phyloP scores from a whole-genome alignment of 1,140 invertebrate genomes.

The Dinothrombium tinctorium region DNA sequence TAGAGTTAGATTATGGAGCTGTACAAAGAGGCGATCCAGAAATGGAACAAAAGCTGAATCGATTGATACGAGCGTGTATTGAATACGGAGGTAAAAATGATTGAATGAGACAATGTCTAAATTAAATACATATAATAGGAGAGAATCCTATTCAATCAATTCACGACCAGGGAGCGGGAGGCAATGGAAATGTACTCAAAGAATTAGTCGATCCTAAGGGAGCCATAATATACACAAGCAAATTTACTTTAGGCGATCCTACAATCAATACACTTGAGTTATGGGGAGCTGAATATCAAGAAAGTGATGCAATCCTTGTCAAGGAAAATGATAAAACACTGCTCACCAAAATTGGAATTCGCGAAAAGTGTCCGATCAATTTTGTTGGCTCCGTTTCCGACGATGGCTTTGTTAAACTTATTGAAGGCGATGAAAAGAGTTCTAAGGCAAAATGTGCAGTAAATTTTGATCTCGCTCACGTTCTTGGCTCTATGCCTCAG shows the following conservation, averaged over 20 bases:
- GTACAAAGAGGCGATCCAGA: constrained; percentile 93
- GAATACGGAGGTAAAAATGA: constrained; percentile 34
- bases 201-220: constrained; percentile 82
- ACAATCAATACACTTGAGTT: constrained; percentile 76
- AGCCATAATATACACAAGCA: constrained; percentile 62
- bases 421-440: constrained; percentile 15
- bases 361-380: constrained; percentile 76
- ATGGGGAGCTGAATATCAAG: constrained; percentile 97
- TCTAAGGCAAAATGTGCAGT: constrained; percentile 29
- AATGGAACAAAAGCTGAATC: constrained; percentile 93
- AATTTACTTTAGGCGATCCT: constrained; percentile 76
- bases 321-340: constrained; percentile 32
- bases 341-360: constrained; percentile 42
- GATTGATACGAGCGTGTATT: constrained; percentile 70
- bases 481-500: constrained; percentile 61
- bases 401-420: constrained; percentile 39
- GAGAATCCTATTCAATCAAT: constrained; percentile 79
- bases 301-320: constrained; percentile 72
- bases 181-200: constrained; percentile 93
- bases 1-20: constrained; percentile 74
- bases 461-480: constrained; percentile 63
- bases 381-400: constrained; percentile 79
- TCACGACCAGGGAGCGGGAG: constrained; percentile 88
- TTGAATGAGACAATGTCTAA: background rate
- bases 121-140: constrained; percentile 11